Conservation (phyloP, 1,140 invertebrate species). For the Parapsyche elsis region DNA sequence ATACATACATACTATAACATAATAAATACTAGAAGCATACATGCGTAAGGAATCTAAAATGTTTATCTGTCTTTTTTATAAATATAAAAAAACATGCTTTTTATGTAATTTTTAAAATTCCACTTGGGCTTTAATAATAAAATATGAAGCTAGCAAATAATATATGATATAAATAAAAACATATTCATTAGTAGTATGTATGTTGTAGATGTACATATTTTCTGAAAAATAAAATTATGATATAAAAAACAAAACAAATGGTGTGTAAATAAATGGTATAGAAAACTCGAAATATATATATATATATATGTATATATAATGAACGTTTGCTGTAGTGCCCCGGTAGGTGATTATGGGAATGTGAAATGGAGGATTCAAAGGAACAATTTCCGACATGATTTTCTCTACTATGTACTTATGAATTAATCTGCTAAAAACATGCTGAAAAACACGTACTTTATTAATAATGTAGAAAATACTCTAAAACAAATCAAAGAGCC, state of each 20-base stretch:
- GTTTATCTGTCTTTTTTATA: not conserved
- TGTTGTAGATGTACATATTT: slow-evolving; percentile 19
- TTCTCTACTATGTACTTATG: slow-evolving; percentile 48
- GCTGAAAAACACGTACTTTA: slow-evolving; percentile 50
- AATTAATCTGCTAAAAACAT: slow-evolving; percentile 55
- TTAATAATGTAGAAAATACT: slow-evolving; percentile 44
- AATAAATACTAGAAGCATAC: not conserved
- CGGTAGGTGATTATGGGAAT: slow-evolving; percentile 37
- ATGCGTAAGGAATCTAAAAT: not conserved
- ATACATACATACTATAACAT: slow-evolving; percentile 29
- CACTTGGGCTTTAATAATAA: not conserved
- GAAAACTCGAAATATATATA: slow-evolving; percentile 3
- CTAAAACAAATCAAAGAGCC: slow-evolving; percentile 45
- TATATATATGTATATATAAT: slow-evolving; percentile 7
- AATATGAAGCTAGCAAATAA: slow-evolving; percentile 6
- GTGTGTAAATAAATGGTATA: too few species aligned
- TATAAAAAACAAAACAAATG: slow-evolving; percentile 2
- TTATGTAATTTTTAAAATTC: not conserved
- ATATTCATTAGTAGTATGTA: not conserved
- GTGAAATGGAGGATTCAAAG: slow-evolving; percentile 37
- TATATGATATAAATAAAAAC: slow-evolving; percentile 1
- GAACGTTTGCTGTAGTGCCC: slow-evolving; percentile 54
- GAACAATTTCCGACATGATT: slow-evolving; percentile 25
- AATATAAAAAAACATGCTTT: not conserved
- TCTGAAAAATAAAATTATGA: slow-evolving; percentile 41